Base-by-base conservation (phyloP, 2,113 vertebrate species). In the Acanthochromis polyacanthus region DNA sequence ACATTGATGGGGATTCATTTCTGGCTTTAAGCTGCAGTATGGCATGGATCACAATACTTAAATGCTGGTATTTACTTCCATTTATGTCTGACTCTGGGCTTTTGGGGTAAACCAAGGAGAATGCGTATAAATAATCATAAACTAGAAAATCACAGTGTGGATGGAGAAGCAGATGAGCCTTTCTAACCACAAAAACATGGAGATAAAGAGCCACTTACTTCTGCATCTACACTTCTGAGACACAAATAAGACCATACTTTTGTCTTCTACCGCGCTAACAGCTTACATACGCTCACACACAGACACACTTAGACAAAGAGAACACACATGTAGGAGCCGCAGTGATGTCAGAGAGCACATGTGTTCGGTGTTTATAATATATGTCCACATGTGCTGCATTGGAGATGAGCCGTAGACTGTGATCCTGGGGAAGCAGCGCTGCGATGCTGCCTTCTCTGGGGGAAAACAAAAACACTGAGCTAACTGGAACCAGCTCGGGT, bases 361-460 rank as follows among this genome's bases (percentile, higher is more conserved):
- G 83, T 92, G 88, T 82, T 90, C 62, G 14, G 64, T 87, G 90
- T 93, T 92, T 89, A 92, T 20, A 87, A 76, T 64, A 72, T 74
- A 63, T 28, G 59, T 81, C 74, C 84, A 88, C 81, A 80, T 88
- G 82, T 83, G 87, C 77, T n/a, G 76, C 19, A 36, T 75, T 74
- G 75, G 79, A 85, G 88, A 91, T 80, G 85, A 84, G 82, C 83
- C 63, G 55, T 64, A 64, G 80, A 90, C 84, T 68, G 78, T 43
- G 82, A 90, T 84, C 67, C 71, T 11, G 46, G 57, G 88, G 90
- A 92, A 88, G 86, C 63, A 10, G 40, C 36, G 78, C 73, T 66
- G 65, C 38, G 66, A 52, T 20, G 28, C 57, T 43, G 83, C 81
- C 75, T 87, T 87, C 86, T 90, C 79, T 67, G 32, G 56, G 62